Conservation (phyloP, 2,113 vertebrate species). For the Tonatia bakeri region DNA sequence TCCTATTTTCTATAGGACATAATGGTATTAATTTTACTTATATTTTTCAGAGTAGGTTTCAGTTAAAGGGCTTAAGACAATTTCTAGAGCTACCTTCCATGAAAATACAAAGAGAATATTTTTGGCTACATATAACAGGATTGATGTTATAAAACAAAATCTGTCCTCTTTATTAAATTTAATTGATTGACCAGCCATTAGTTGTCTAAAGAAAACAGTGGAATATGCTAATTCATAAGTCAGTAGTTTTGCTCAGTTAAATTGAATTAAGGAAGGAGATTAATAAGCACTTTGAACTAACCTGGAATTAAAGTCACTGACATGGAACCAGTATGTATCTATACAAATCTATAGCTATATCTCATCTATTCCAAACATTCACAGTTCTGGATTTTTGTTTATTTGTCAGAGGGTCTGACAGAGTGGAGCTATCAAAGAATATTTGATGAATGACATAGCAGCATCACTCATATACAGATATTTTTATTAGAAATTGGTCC, state of each 20-base stretch:
- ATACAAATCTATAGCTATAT: background rate
- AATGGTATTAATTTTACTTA: background rate
- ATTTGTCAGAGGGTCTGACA: background rate
- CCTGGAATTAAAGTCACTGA: background rate
- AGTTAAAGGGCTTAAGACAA: rapidly evolving
- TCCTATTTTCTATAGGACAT: background rate
- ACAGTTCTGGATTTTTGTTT: background rate
- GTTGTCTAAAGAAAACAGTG: background rate
- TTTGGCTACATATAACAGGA: background rate
- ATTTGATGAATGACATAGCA: background rate
- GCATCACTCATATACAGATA: background rate
- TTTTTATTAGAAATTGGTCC: background rate
- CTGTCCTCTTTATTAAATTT: background rate
- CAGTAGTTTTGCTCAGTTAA: background rate
- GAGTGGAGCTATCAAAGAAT: background rate
- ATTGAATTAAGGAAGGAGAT: background rate
- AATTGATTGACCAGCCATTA: background rate
- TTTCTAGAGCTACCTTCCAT: background rate
- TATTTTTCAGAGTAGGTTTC: background rate
- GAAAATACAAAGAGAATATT: conserved; percentile 12
- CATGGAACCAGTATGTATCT: background rate
- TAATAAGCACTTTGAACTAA: background rate
- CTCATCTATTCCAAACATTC: background rate
- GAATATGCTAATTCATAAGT: background rate
- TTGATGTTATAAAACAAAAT: background rate